These are phyloP conservation scores for Bombus balteatus DNA, from an alignment of 1,140 invertebrate species.

Conservation along the genomic window DNA sequence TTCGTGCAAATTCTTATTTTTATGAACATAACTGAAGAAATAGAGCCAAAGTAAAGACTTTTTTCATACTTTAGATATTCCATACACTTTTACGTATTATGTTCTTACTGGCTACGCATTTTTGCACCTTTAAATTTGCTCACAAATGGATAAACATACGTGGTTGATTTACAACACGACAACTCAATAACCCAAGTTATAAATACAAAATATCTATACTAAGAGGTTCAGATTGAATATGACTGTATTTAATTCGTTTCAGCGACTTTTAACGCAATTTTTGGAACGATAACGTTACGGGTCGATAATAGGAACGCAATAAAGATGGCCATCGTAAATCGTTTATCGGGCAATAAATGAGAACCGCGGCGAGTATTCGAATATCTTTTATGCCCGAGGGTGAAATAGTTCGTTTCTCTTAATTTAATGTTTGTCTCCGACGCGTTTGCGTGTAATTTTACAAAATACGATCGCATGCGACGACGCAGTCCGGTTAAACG, in stretches of 20 bases:
- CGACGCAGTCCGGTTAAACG: not conserved
- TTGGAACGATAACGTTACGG: not conserved
- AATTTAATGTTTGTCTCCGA: not conserved
- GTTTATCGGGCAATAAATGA: not conserved
- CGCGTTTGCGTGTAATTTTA: not conserved
- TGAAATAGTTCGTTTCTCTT: conserved; percentile 8
- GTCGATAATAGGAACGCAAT: too few relatives aligned
- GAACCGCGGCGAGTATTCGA: not conserved
- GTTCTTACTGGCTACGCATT: not conserved
- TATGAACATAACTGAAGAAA: not conserved
- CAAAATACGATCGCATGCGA: not conserved
- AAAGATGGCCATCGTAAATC: not conserved
- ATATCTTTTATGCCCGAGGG: not conserved
- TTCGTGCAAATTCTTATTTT: not conserved
- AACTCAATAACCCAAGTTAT: not conserved
- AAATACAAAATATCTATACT: too few relatives aligned
- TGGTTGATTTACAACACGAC: not conserved
- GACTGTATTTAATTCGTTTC: not conserved
- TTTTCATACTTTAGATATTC: not conserved
- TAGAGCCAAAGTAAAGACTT: not conserved
- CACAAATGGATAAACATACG: not conserved
- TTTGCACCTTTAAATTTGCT: not conserved
- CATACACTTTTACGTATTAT: not conserved
- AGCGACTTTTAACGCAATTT: not conserved
- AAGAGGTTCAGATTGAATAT: not conserved